These are phyloP conservation scores for Osmerus mordax DNA, from an alignment of 2,113 vertebrate species.

Conservation along the genomic window DNA sequence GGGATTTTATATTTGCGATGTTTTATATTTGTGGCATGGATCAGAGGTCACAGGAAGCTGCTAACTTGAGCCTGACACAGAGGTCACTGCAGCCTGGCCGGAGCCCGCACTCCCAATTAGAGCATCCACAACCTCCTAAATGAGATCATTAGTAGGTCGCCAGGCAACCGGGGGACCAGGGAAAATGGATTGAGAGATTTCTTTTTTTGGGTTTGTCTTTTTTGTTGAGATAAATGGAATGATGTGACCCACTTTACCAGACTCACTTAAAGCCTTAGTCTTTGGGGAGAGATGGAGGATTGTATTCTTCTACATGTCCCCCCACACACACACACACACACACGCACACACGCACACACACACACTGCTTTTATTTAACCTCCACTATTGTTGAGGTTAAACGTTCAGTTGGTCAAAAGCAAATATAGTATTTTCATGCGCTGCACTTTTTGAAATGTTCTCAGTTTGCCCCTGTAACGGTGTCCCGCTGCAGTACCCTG, in stretches of 20 bases:
- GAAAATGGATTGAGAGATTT: slow-evolving; percentile 48
- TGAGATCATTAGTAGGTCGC: slow-evolving; percentile 66
- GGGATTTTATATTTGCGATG: slow-evolving; percentile 11
- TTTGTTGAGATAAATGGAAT: slow-evolving; percentile 48
- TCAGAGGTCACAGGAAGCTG: slow-evolving; percentile 28
- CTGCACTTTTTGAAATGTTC: background rate
- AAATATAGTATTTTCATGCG: background rate
- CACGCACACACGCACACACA: background rate
- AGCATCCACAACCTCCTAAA: slow-evolving; percentile 61
- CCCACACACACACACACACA: background rate
- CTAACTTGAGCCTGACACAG: slow-evolving; percentile 55
- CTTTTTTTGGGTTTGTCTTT: slow-evolving; percentile 50
- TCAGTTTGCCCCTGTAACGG: background rate
- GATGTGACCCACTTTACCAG: slow-evolving; percentile 59
- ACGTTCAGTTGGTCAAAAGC: slow-evolving; percentile 2
- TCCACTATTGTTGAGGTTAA: background rate
- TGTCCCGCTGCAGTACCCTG: background rate
- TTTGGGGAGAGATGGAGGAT: slow-evolving; percentile 26
- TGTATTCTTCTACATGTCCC: slow-evolving; percentile 22
- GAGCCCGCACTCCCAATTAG: slow-evolving; percentile 60
- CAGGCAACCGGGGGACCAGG: slow-evolving; percentile 46
- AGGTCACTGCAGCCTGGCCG: slow-evolving; percentile 38
- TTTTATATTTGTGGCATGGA: slow-evolving; percentile 27
- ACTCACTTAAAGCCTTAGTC: slow-evolving; percentile 51
- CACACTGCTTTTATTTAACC: background rate